Base-by-base conservation (phyloP, 2,888 invertebrate species). In the Hydriomena furcata region DNA sequence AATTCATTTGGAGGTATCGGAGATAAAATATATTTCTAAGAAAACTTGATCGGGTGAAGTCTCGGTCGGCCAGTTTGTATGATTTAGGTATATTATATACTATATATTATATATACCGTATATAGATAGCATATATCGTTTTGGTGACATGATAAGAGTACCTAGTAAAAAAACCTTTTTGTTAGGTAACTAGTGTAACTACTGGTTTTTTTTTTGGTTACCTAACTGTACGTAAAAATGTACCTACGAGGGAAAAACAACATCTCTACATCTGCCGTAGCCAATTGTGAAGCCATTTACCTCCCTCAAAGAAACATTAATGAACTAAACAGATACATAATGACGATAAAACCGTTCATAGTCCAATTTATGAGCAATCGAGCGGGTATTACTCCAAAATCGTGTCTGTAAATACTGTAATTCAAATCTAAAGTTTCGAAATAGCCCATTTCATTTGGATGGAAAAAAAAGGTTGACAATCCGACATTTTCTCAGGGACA, bases 401-500 rank as follows among this genome's bases (percentile, higher is more conserved):
- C 67, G 71, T 69, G 67, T 52, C 49, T 55, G 45, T 77, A 81
- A 82, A 79, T 60, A 79, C 78, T 60, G 74, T 83, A 74, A 83
- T 79, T 73, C 71, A 48, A 43, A 58, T 62, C 61, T 71, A 66
- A 75, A 70, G 73, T 72, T 71, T 71, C 66, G 59, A 77, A 79
- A 81, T 71, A 65, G 75, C 58, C 74, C 79, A 79, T 80, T 85
- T 84, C 72, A 80, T 81, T 76, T 73, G 63, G 62, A 64, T 62
- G 75, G 73, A 82, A 81, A 78, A 35, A 81, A 77, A 76, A 82
- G 78, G 84, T 84, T 86, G 89, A 88, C 90, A 90, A 84, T 83
- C 86, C 82, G 74, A 73, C 82, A 84, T 85, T 79, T 89, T 89
- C 90, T 90, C 89, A 89, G 90, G 79, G 90, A 90, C 90, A 89